Evolutionary conservation across 2,113 vertebrate species (phyloP).

Genomic region (Anhinga rufa): DNA sequence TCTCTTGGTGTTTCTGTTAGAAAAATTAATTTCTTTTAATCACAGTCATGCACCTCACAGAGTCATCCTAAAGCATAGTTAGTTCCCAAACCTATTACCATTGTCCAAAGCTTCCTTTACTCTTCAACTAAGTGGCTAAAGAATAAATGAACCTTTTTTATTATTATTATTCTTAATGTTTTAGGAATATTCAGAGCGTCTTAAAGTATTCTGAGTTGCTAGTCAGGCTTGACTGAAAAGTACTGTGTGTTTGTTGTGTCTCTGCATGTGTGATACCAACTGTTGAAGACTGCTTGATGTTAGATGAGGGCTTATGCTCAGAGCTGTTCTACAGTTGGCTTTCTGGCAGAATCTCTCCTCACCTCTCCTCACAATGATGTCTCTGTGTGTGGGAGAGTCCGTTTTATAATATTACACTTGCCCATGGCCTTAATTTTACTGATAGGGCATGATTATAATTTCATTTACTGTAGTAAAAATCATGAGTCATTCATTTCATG

Average conservation of each 20-base stretch:
- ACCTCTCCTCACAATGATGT: neutral
- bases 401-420: neutral
- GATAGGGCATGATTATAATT: slow-evolving; percentile 13
- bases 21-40: neutral
- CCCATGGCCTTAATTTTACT: neutral
- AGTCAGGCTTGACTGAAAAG: slow-evolving; percentile 17
- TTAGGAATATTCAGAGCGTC: neutral
- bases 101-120: neutral
- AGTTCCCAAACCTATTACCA: neutral
- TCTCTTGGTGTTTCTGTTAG: neutral
- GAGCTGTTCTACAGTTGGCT: neutral
- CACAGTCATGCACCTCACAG: neutral
- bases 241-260: slow-evolving; percentile 24
- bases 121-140: neutral
- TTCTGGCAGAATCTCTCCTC: neutral
- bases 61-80: neutral
- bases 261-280: slow-evolving; percentile 40
- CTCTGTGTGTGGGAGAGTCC: neutral
- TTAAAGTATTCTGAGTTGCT: neutral
- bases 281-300: slow-evolving; percentile 24
- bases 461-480: slow-evolving; percentile 19
- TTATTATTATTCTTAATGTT: neutral
- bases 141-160: neutral
- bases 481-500: slow-evolving; percentile 12
- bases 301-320: slow-evolving; percentile 18